Base-by-base conservation (phyloP, 2,113 vertebrate genomes). In the Furnarius figulus region DNA sequence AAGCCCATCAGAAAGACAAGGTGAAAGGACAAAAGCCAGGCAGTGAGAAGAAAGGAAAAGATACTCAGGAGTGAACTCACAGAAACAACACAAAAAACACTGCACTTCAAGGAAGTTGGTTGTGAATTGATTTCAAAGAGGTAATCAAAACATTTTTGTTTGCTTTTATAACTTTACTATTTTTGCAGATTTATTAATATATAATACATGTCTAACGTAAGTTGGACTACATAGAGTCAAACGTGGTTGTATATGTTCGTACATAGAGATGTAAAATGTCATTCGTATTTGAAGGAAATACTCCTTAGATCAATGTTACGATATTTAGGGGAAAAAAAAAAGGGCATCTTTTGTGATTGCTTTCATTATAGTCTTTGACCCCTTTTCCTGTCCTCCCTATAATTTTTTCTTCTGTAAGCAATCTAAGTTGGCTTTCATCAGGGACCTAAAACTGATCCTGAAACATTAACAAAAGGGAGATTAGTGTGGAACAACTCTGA, bases 181-280 rank as follows among this genome's bases (percentile, higher is more conserved):
- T 70, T 82, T 65, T 74, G 20, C 37, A 25, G 28, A 40, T 73
- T 63, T 82, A 7, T 63, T 75, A 1, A 30, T 56, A 13, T 39
- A 17, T 37, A 40, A 31, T 44, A 33, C 1, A 11, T 12, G 7
- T 31, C 8, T 17, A 40, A 28, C 61, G 30, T 20, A 28, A 40
- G 37, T 30, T 28, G 18, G 37, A 62, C 27, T 40, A 22, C 28
- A 14, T 9, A 1, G 23, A 53, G 12, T 59, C 16, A 52, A 47
- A 27, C 6, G 3, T 15, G 6, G 7, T 80, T 76, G 14, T 5
- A 3, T n/a, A 13, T n/a, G 6, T 65, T 70, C n/a, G 9, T 61
- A 50, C 0, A 0, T 42, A 24, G 31, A 70, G 33, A 33, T 61
- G 6, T 46, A 39, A 77, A 58, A 40, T 0, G 0, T 65, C 9